Conservation (phyloP, 2,113 vertebrate species). For the Gobio gobio region DNA sequence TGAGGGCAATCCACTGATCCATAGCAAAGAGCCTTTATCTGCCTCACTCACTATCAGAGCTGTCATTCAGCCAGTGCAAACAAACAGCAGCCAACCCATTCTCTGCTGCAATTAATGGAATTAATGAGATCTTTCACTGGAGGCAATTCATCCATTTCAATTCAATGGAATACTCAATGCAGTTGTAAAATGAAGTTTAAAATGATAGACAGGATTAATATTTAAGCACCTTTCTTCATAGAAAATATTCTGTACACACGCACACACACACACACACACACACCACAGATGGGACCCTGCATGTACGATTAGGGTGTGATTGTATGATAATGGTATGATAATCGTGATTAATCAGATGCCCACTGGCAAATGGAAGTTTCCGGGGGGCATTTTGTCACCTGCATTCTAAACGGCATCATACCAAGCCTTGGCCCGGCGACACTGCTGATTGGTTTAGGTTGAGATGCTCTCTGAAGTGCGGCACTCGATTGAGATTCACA, state of each 20-base stretch:
- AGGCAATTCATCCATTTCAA: constrained; percentile 52
- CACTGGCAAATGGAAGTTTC: constrained; percentile 82
- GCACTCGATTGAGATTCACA: constrained; percentile 9
- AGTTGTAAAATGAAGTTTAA: constrained; percentile 56
- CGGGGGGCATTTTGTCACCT: constrained; percentile 84
- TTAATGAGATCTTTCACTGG: constrained; percentile 59
- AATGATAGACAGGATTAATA: constrained; percentile 62
- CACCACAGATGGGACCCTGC: constrained; percentile 81
- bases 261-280: constrained; percentile 52
- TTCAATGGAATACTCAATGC: constrained; percentile 42
- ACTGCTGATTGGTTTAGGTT: constrained; percentile 63
- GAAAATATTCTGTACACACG: constrained; percentile 44
- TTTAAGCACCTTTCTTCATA: constrained; percentile 56
- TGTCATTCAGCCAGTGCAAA: constrained; percentile 50
- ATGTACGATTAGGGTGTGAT: constrained; percentile 89
- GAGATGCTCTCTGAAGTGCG: constrained; percentile 59
- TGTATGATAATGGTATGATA: constrained; percentile 92
- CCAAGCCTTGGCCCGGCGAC: constrained; percentile 69
- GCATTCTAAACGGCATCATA: constrained; percentile 83
- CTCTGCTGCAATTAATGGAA: constrained; percentile 53
- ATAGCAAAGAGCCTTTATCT: constrained; percentile 50
- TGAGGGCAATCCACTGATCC: constrained; percentile 46
- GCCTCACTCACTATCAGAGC: constrained; percentile 46
- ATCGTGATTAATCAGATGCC: constrained; percentile 89
- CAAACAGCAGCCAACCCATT: constrained; percentile 47